These are phyloP conservation scores for Dicentrarchus labrax DNA, from an alignment of 2,113 vertebrate genomes.

Conservation along the genomic window DNA sequence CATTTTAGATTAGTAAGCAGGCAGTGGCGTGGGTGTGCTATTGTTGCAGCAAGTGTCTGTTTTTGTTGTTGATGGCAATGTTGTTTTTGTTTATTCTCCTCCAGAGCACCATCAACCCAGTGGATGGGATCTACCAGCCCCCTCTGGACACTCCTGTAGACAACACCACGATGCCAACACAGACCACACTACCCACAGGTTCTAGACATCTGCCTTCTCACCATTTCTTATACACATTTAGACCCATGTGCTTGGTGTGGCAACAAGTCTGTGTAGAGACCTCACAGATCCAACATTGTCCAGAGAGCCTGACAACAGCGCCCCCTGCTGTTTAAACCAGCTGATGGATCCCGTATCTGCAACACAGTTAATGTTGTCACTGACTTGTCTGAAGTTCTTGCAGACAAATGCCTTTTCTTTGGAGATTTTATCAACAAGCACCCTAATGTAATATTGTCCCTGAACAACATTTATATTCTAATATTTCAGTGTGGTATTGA, in stretches of 20 bases:
- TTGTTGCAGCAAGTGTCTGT: background rate
- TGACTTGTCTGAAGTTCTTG: background rate
- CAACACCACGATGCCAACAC: constrained; percentile 94
- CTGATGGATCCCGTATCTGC: background rate
- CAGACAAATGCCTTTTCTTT: background rate
- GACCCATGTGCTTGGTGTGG: background rate
- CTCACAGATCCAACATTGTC: background rate
- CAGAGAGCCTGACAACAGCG: constrained; percentile 26
- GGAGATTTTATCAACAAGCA: background rate
- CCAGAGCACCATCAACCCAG: constrained; percentile 98
- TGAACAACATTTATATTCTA: background rate
- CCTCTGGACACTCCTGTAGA: constrained; percentile 90
- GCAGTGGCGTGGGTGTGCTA: constrained; percentile 17
- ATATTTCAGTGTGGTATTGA: background rate
- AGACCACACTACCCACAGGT: constrained; percentile 94
- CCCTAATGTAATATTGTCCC: background rate
- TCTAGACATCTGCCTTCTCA: background rate
- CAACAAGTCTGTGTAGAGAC: no score
- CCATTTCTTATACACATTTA: background rate
- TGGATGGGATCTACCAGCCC: constrained; percentile 96
- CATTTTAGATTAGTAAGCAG: constrained; percentile 37
- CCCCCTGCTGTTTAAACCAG: constrained; percentile 56
- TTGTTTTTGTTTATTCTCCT: constrained; percentile 53
- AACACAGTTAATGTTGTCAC: background rate
- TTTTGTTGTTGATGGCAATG: constrained; percentile 34